These are phyloP conservation scores for Eulemur macaco DNA, from an alignment of 2,113 vertebrate genomes.

Conservation along the genomic window DNA sequence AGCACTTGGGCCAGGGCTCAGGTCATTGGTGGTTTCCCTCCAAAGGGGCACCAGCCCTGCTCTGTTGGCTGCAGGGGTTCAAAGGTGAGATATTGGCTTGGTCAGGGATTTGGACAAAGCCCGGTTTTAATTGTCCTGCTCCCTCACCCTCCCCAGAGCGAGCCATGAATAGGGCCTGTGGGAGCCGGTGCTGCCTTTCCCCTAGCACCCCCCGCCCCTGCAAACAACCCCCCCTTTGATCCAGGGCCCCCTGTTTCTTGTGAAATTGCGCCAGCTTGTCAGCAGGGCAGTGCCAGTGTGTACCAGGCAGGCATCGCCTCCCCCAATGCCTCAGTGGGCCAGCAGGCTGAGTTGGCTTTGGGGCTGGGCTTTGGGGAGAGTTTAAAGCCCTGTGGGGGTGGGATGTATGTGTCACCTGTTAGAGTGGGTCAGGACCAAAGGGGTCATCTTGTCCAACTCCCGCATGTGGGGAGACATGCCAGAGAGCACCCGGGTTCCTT, in stretches of 20 bases:
- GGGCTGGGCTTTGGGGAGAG: not conserved
- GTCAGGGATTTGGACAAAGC: conserved; percentile 73
- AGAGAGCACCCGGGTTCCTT: not conserved
- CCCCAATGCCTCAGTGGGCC: not conserved
- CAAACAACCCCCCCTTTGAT: conserved; percentile 62
- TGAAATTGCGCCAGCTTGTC: conserved; percentile 61
- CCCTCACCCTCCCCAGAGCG: not conserved
- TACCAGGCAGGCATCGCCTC: not conserved
- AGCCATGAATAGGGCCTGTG: conserved; percentile 69
- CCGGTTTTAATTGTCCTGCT: conserved; percentile 38
- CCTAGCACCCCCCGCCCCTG: not conserved
- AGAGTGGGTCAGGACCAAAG: not conserved
- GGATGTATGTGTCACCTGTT: not conserved
- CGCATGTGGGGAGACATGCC: not conserved
- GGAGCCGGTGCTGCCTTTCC: conserved; percentile 70
- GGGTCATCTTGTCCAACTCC: not conserved
- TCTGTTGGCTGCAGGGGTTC: conserved; percentile 17
- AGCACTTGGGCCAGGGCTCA: not conserved
- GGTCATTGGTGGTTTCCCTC: not conserved
- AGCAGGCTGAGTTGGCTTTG: not conserved
- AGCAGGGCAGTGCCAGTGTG: conserved; percentile 63
- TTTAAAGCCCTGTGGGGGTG: not conserved
- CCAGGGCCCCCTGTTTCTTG: conserved; percentile 54
- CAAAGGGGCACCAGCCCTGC: not conserved
- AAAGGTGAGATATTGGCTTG: conserved; percentile 66